Base-by-base conservation (phyloP, 2,888 invertebrate genomes). In the Allacma fusca region DNA sequence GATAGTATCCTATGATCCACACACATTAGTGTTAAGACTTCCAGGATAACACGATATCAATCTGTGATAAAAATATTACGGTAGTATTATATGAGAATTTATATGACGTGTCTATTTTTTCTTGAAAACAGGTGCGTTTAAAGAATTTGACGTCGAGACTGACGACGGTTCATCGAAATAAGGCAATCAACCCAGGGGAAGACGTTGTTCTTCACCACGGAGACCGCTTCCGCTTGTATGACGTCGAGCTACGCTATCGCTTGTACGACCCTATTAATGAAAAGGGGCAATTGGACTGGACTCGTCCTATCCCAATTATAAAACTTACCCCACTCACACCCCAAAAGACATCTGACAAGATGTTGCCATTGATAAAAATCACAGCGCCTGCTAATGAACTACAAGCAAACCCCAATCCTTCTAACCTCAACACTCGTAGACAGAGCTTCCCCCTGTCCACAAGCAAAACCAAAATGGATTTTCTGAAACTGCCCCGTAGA, bases 241-340 rank as follows among this genome's bases (percentile, higher is more conserved):
- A 74, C 23, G 43, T 74, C 12, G 73, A 74, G 24, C 64, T 74
- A 16, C 73, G 73, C 9, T 74, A 59, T 28, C 34, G 73, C 19
- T 26, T 34, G n/a, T 74, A 74, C 43, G 73, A 74, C 59, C 73
- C 73, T 23, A 24, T 72, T 12, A 34, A 72, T 59, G 72, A 72
- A 59, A 13, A 72, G 23, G 72, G 72, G 4, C 24, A 69, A 43
- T 21, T 69, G 43, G 69, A 69, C 21, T 74, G 73, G 73, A 64
- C 23, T 4, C 34, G 43, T 1, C 73, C 73, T 0, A 24, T 74
- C 16, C 62, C 73, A 12, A 43, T 43, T 2, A 69, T 69, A 5
- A 67, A 67, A 26, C 28, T 4, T 23, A 7, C n/a, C 19, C 59
- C 59, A 9, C 5, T 19, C 9, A 16, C 21, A 19, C 29, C 28